Evolutionary conservation across 2,113 vertebrate genomes (phyloP).

Genomic region (Labeo rohita): DNA sequence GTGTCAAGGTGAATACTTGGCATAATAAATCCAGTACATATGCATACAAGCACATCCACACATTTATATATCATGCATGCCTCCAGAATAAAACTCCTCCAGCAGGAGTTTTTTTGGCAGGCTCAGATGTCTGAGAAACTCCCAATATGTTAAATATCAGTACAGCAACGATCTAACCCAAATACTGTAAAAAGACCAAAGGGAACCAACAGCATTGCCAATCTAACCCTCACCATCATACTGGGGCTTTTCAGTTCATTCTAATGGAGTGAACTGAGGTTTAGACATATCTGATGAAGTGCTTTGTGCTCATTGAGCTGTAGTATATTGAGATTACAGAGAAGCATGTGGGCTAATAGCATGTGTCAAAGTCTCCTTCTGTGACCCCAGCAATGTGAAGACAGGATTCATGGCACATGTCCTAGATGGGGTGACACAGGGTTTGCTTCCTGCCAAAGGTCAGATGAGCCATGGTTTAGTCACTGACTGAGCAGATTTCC

Average conservation of each 20-base stretch:
- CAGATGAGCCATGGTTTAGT: neutral
- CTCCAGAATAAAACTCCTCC: slow-evolving; percentile 12
- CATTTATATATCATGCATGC: slow-evolving; percentile 26
- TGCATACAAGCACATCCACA: neutral
- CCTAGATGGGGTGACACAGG: neutral
- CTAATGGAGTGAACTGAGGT: neutral
- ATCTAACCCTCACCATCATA: neutral
- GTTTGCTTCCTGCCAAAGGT: neutral
- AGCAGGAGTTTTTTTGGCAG: slow-evolving; percentile 34
- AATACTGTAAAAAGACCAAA: neutral
- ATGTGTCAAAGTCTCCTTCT: slow-evolving; percentile 24
- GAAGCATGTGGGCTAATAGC: slow-evolving; percentile 33
- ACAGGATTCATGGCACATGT: slow-evolving; percentile 9
- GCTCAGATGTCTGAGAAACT: neutral
- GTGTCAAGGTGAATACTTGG: neutral
- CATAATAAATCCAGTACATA: neutral
- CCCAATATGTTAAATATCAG: slow-evolving; percentile 9
- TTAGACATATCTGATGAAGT: slow-evolving; percentile 9
- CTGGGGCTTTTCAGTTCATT: neutral
- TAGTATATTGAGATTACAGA: slow-evolving; percentile 28
- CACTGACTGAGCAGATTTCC: neutral
- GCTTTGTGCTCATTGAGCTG: slow-evolving; percentile 12
- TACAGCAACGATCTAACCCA: slow-evolving; percentile 14
- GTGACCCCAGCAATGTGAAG: slow-evolving; percentile 17
- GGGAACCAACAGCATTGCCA: neutral